Evolutionary conservation across 1,140 invertebrate species (phyloP), one percentile per base, ranked within the genome.

Genomic region (Helicoverpa zea): DNA sequence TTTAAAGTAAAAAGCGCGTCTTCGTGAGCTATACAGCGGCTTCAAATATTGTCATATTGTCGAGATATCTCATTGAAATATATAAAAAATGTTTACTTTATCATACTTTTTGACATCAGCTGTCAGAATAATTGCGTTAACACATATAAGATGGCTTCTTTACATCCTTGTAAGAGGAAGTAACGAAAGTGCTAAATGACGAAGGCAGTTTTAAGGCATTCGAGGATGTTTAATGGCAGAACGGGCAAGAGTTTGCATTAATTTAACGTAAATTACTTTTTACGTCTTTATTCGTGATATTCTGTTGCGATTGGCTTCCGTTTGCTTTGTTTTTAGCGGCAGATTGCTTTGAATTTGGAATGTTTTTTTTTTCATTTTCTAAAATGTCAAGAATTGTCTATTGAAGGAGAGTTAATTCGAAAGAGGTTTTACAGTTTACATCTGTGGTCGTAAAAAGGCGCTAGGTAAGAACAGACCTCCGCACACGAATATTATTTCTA

Each of bases 221-320:
- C 49, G 14, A 49, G 63, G 43, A 63, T 51, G 12, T 63, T 75
- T 61, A 59, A 75, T 49, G 29, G 18, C n/a, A n/a, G 18, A 61
- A 23, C 43, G 35, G 18, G 35, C 56, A 43, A 75, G 35, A 75
- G 72, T 61, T 47, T 18, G 43, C 18, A 61, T 75, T 61, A 75
- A 49, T 61, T 72, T 54, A n/a, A 18, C 16, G 58, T 49, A 63
- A 75, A 61, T 75, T 61, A 61, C 54, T 7, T 58, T 73, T 74
- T 75, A 75, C 43, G 58, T 75, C 73, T 75, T 72, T 61, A 75
- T 61, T 75, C 49, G 61, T 43, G 73, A 75, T 63, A 10, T 4
- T 16, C 12, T 29, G 51, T 30, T 61, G 61, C 58, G 12, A 61
- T 75, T 61, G 9, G 14, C 61, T 49, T 75, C 58, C 30, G 73